These are phyloP conservation scores for Thysanoteuthis rhombus DNA, from an alignment of 2,888 invertebrate genomes.

Conservation along the genomic window DNA sequence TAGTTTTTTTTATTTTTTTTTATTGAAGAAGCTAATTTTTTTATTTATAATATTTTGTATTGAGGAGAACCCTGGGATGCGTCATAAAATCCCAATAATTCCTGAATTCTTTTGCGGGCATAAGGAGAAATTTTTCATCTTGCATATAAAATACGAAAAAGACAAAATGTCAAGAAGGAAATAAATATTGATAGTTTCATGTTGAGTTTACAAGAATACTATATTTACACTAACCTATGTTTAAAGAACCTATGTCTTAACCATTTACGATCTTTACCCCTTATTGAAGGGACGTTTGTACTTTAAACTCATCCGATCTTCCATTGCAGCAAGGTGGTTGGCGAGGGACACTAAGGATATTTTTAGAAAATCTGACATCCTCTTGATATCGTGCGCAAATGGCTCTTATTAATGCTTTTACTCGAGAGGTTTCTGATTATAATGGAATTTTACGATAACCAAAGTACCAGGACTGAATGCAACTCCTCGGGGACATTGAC, in stretches of 20 bases:
- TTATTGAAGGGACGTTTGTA: neutral
- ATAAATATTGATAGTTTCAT: no score
- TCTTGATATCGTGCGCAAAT: neutral
- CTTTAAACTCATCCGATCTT: neutral
- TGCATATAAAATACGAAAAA: no score
- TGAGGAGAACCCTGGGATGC: no score
- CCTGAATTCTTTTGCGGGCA: no score
- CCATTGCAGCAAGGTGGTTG: neutral
- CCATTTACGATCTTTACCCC: neutral
- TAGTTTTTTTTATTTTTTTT: no score
- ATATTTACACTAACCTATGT: no score
- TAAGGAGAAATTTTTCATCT: no score
- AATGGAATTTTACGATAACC: neutral
- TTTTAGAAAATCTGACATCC: neutral
- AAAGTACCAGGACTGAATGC: neutral
- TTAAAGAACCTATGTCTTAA: neutral
- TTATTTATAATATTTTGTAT: no score
- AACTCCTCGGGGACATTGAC: neutral
- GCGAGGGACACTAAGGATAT: neutral
- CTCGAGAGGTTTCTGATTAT: neutral
- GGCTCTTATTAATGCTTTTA: neutral
- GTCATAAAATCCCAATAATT: no score
- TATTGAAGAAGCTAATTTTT: no score
- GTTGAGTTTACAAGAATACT: no score
- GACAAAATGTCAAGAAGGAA: no score